These are phyloP conservation scores for Antitype chi DNA, from an alignment of 2,888 invertebrate genomes.

Conservation along the genomic window DNA sequence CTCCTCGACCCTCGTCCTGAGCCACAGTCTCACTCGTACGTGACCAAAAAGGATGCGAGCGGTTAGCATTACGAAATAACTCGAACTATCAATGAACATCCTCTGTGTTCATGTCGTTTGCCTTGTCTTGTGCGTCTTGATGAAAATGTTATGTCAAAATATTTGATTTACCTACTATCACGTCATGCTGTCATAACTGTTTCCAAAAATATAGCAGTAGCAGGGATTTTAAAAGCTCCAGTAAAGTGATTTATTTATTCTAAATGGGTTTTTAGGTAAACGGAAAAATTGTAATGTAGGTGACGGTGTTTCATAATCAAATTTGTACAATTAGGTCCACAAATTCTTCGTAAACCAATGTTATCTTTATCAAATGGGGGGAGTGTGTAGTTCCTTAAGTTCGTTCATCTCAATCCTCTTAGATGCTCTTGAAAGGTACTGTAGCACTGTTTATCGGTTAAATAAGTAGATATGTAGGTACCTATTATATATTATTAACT, in stretches of 20 bases:
- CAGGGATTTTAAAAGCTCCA: constrained; percentile 7
- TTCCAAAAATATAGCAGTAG: constrained; percentile 1
- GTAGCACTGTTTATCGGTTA: not conserved
- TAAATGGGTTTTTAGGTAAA: constrained; percentile 46
- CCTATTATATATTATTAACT: constrained; percentile 10
- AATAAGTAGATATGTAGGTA: not conserved
- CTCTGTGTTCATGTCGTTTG: constrained; percentile 3
- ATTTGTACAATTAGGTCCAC: constrained; percentile 26
- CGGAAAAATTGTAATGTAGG: constrained; percentile 51
- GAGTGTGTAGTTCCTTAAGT: constrained; percentile 83
- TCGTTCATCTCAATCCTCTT: constrained; percentile 82
- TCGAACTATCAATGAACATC: constrained; percentile 1
- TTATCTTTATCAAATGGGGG: constrained; percentile 80
- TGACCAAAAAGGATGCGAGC: not conserved
- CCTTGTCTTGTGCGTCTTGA: not conserved
- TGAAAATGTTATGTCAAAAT: constrained; percentile 20
- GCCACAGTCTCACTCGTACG: not conserved
- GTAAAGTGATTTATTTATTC: constrained; percentile 12
- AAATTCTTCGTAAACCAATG: constrained; percentile 68
- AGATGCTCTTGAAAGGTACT: constrained; percentile 84
- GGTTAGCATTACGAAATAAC: not conserved
- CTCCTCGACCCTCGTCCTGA: too few species aligned
- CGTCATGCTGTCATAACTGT: constrained; percentile 29
- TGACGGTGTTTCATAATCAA: constrained; percentile 31
- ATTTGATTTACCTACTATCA: not conserved